A percentile compares a stretch with the other conserved stretches of the same genome.
These are phyloP conservation scores for Aphelinus certus DNA, from an alignment of 1,140 invertebrate species.

Conservation along the genomic window DNA sequence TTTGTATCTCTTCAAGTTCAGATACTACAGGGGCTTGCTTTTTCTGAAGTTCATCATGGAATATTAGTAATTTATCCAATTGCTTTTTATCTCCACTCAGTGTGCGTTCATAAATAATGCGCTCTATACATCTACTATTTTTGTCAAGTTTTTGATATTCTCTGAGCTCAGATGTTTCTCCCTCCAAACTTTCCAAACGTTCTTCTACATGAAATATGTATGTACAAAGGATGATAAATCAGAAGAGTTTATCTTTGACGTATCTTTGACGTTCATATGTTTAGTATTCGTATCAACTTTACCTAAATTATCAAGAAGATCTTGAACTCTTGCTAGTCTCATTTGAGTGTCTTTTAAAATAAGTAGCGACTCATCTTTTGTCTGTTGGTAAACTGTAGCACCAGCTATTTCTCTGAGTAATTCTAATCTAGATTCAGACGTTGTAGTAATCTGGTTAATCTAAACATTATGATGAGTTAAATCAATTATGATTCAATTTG, in stretches of 20 bases:
- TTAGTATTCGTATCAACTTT: constrained; percentile 18
- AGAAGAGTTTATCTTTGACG: background rate
- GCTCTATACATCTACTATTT: constrained; percentile 92
- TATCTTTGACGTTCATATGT: too few species aligned
- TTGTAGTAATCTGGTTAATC: constrained; percentile 99
- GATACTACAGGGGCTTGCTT: constrained; percentile 88
- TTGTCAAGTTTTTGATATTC: constrained; percentile 99
- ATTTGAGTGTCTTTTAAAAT: constrained; percentile 97
- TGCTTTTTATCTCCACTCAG: constrained; percentile 93
- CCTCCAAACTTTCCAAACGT: constrained; percentile 92
- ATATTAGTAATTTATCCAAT: constrained; percentile 88
- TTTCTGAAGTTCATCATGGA: constrained; percentile 88
- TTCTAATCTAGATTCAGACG: constrained; percentile 95
- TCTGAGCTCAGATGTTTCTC: constrained; percentile 99
- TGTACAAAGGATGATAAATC: constrained; percentile 8
- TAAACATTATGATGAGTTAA: constrained; percentile 58
- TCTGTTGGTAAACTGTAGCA: constrained; percentile 96
- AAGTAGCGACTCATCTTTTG: constrained; percentile 93
- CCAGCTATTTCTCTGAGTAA: constrained; percentile 95
- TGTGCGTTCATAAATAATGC: constrained; percentile 97
- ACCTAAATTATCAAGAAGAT: constrained; percentile 93
- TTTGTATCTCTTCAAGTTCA: constrained; percentile 87
- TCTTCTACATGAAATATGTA: constrained; percentile 74
- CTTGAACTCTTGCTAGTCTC: constrained; percentile 97
- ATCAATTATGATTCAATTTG: constrained; percentile 10